Base-by-base conservation (phyloP, 2,888 invertebrate genomes). In the Crocallis elinguaria region DNA sequence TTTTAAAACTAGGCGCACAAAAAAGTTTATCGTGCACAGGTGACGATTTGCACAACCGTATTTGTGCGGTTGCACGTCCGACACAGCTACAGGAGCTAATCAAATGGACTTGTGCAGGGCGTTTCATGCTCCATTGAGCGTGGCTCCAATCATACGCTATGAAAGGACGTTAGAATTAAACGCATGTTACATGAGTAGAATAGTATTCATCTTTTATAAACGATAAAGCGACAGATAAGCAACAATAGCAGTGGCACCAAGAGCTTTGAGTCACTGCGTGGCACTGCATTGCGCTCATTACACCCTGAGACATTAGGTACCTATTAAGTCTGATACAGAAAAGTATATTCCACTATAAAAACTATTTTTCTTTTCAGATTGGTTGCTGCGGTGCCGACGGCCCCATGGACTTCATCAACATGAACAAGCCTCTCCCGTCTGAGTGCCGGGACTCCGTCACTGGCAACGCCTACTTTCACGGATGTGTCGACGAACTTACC, bases 341-440 rank as follows among this genome's bases (percentile, higher is more conserved):
- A n/a, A n/a, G n/a, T n/a, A n/a, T n/a, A n/a, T n/a, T n/a, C n/a
- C n/a, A n/a, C 4, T 23, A 3, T 23, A 3, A 7, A 5, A 23
- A 1, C 23, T 5, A 9, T 25, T 25, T 21, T 1, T 12, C 11
- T 8, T 27, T 30, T 62, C 8, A 96, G 96, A 95, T 98, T 68
- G 97, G 96, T 33, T 98, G 98, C 82, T 98, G 98, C 71, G 98
- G 98, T 9, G 97, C 97, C 0, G 94, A 95, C 56, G 97, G 97
- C 0, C 95, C 97, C 0, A 94, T 94, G 86, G 98, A 98, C 84
- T 98, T 95, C 86, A 90, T 96, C 64, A 92, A 92, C 56, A 75
- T 96, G 64, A 93, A 94, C 70, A 96, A 97, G 72, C 97, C 97
- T 0, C 79, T 98, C 46, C 97, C 98, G 0, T 91, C 94, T 0